These are phyloP conservation scores for Mallotus villosus DNA, from an alignment of 2,797 vertebrate species.

Conservation along the genomic window DNA sequence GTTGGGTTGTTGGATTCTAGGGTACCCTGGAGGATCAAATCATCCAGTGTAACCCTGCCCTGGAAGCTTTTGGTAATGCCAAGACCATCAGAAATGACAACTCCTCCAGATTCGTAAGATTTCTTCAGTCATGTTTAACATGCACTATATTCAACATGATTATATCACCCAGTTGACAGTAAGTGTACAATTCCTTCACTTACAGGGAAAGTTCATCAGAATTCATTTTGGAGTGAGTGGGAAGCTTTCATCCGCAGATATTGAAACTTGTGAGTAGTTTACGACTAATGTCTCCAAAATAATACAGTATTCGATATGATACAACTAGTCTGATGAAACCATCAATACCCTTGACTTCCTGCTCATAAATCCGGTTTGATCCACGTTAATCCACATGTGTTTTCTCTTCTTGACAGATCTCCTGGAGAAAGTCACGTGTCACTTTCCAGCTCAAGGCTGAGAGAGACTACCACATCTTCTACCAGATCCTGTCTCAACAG, in stretches of 20 bases:
- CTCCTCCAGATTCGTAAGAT: constrained; percentile 81
- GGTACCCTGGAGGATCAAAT: constrained; percentile 84
- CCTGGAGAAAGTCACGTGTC: no score
- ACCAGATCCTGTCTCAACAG: no score
- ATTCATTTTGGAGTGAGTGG: constrained; percentile 86
- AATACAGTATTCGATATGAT: no score
- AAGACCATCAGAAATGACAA: constrained; percentile 82
- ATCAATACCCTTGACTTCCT: no score
- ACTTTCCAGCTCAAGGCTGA: no score
- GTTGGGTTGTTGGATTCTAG: constrained; percentile 46
- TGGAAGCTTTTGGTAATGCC: constrained; percentile 81
- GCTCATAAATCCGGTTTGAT: no score
- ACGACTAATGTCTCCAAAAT: not conserved
- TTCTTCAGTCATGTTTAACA: not conserved
- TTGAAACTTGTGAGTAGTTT: constrained; percentile 82
- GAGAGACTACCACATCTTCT: no score
- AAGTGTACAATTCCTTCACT: not conserved
- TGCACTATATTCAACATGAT: not conserved
- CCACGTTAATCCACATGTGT: no score
- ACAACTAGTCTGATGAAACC: no score
- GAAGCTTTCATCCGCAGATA: constrained; percentile 81
- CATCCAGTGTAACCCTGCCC: constrained; percentile 79
- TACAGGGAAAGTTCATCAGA: constrained; percentile 86
- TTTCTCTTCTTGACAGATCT: no score
- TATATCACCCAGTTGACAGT: not conserved